phyloP scores from a whole-genome alignment of 2,888 invertebrate species.

The Diabrotica balteata region DNA sequence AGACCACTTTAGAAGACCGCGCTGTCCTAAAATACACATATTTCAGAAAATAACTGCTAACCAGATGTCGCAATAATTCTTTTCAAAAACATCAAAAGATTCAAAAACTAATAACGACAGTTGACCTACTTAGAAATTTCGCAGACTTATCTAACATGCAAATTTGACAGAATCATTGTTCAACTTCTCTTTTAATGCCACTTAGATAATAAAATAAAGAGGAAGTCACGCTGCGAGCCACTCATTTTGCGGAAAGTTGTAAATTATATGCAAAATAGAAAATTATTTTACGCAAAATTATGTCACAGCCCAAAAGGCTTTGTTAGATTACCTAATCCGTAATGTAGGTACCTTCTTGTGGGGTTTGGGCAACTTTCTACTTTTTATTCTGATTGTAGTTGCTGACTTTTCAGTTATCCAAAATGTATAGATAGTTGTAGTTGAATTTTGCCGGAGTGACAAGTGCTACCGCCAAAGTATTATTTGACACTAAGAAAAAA shows the following conservation, averaged over 20 bases:
- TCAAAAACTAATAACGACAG: slow-evolving; percentile 33
- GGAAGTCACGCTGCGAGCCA: slow-evolving; percentile 42
- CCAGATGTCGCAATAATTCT: slow-evolving; percentile 32
- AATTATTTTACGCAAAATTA: slow-evolving; percentile 45
- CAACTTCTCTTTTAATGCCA: slow-evolving; percentile 5
- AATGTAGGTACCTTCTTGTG: slow-evolving; percentile 23
- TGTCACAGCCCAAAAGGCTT: slow-evolving; percentile 38
- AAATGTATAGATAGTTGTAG: too few relatives aligned
- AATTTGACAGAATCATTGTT: slow-evolving; percentile 32
- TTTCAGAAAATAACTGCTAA: slow-evolving; percentile 30
- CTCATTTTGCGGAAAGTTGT: slow-evolving; percentile 43
- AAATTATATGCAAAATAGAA: slow-evolving; percentile 48
- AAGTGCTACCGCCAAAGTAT: too few relatives aligned
- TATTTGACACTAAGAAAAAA: too few relatives aligned
- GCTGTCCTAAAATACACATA: slow-evolving; percentile 22
- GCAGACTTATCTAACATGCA: slow-evolving; percentile 37
- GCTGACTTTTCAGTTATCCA: background rate
- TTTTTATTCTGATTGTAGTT: slow-evolving; percentile 11
- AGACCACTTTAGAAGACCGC: too few relatives aligned
- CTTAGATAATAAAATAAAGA: slow-evolving; percentile 35
- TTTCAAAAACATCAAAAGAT: slow-evolving; percentile 29
- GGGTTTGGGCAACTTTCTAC: slow-evolving; percentile 30
- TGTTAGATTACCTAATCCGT: slow-evolving; percentile 33
- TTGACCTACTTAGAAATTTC: slow-evolving; percentile 46
- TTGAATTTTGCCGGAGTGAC: too few relatives aligned